Base-by-base conservation (phyloP, 2,113 vertebrate genomes). In the Triplophysa dalaica region DNA sequence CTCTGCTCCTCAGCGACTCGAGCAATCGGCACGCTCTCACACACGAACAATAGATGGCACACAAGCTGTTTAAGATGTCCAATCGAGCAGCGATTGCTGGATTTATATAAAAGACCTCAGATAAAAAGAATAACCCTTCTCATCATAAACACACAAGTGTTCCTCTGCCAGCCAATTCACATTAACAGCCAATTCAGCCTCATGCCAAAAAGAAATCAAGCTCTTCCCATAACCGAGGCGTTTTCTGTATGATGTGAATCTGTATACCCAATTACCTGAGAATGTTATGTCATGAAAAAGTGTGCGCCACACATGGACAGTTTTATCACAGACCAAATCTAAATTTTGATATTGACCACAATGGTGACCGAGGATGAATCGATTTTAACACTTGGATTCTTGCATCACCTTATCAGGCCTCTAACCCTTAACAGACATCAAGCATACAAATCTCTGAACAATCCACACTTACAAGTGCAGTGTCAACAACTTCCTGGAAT, bases 1-100 rank as follows among this genome's bases (percentile, higher is more conserved):
- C 75, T 78, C 60, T 54, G 41, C 81, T 77, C 75, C 38, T 80
- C 54, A 54, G 43, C 66, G 50, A 77, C 65, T 29, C 16, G 65
- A 79, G 56, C 74, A 62, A 50, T 80, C 77, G 70, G 38, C 65
- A 66, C 45, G 4, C 50, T 38, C 50, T 56, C 16, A 69, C 9
- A 74, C 68, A 75, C 45, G 79, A 80, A 83, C 82, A 83, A 61
- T 63, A 61, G 58, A 48, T 68, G 72, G 33, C 19, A 45, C 48
- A 80, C 26, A 70, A 65, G 61, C 16, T 19, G 13, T 24, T 3
- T 58, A 19, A 65, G 4, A 60, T 22, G 61, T 14, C 21, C 33
- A 58, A 24, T 33, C 17, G 8, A 17, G n/a, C 33, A 12, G 38
- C 22, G 48, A 56, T 45, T 26, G 9, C 22, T 48, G 60, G 13